A percentile compares a stretch with the other conserved stretches of the same genome.
Evolutionary conservation across 2,797 vertebrate genomes (phyloP).

Genomic region (Megaceryle alcyon): DNA sequence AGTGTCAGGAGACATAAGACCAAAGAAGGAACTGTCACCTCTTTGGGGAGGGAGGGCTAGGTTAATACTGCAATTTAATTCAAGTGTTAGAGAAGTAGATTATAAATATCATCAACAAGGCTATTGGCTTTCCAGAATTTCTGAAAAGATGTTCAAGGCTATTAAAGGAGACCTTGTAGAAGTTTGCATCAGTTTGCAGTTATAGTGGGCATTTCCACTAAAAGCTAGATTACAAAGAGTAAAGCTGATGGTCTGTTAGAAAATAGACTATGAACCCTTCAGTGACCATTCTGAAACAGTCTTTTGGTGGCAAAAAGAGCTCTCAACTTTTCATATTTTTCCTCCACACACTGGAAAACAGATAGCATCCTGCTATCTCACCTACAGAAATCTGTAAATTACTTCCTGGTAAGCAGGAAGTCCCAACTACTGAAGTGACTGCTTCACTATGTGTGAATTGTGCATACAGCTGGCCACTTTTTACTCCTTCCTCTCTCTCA

Average conservation of each 20-base stretch:
- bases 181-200: neutral
- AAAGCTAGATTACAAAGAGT: neutral
- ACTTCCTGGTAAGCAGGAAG: neutral
- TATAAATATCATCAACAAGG: neutral
- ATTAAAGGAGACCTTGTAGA: neutral
- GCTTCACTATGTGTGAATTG: neutral
- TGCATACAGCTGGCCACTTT: neutral
- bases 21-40: neutral
- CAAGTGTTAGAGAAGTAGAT: neutral
- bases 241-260: neutral
- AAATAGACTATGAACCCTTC: neutral
- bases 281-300: neutral
- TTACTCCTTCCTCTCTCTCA: neutral
- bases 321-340: neutral
- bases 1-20: neutral
- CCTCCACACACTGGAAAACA: neutral
- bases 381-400: neutral
- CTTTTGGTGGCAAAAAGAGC: neutral
- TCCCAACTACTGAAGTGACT: neutral
- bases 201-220: neutral
- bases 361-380: neutral
- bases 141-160: neutral
- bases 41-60: neutral
- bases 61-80: constrained; percentile 41
- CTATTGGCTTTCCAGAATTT: neutral